A percentile compares a stretch with the other conserved stretches of the same genome.
These are phyloP conservation scores for Atta cephalotes DNA, from an alignment of 1,140 invertebrate species.

Conservation along the genomic window DNA sequence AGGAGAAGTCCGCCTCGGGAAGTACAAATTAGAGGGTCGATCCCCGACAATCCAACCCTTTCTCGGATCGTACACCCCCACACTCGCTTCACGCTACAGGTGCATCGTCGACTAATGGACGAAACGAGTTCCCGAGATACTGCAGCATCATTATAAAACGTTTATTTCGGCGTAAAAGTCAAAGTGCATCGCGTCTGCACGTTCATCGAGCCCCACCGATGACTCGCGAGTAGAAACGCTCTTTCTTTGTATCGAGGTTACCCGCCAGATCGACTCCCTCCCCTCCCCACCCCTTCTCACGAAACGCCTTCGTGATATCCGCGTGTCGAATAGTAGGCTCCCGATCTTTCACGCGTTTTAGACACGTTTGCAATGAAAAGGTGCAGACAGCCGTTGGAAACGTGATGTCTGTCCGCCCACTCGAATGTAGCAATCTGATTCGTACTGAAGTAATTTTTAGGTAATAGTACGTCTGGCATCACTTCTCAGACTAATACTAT, in stretches of 20 bases:
- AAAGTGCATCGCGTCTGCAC: slow-evolving; percentile 72
- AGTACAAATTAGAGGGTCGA: slow-evolving; percentile 74
- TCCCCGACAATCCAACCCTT: slow-evolving; percentile 71
- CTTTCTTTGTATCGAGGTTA: slow-evolving; percentile 64
- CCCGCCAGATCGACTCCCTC: slow-evolving; percentile 28
- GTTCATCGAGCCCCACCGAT: slow-evolving; percentile 48
- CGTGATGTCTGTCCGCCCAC: slow-evolving; percentile 58
- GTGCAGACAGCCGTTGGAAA: slow-evolving; percentile 60
- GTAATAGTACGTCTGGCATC: slow-evolving; percentile 54
- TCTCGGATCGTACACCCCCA: slow-evolving; percentile 61
- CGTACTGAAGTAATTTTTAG: slow-evolving; percentile 61
- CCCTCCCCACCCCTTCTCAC: background rate
- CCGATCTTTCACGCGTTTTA: slow-evolving; percentile 64
- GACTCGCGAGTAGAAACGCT: slow-evolving; percentile 72
- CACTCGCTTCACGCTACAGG: slow-evolving; percentile 67
- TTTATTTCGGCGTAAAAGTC: slow-evolving; percentile 78
- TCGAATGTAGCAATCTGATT: slow-evolving; percentile 59
- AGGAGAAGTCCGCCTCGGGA: slow-evolving; percentile 61
- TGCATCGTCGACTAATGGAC: slow-evolving; percentile 74
- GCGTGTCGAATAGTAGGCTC: slow-evolving; percentile 49
- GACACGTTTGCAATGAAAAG: slow-evolving; percentile 61
- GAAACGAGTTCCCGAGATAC: slow-evolving; percentile 76
- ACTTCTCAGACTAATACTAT: slow-evolving; percentile 17
- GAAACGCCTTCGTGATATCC: slow-evolving; percentile 39
- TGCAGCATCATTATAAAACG: slow-evolving; percentile 80